Base-by-base conservation (phyloP, 64 coral and sea anemone species). In the Porites australiensis region DNA sequence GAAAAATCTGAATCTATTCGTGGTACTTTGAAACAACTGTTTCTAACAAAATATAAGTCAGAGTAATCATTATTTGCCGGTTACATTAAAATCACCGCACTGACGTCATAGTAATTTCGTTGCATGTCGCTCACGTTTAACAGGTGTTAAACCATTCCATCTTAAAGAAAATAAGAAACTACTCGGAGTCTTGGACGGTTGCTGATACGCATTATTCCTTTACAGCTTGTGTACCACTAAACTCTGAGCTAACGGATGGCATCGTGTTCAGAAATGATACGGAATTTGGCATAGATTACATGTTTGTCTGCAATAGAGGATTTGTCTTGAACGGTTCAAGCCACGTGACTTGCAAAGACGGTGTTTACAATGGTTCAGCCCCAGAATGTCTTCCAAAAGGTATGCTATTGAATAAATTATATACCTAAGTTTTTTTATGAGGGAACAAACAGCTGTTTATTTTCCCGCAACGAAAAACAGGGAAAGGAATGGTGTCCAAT, bases 301-400 rank as follows among this genome's bases (percentile, higher is more conserved):
- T 6, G 4, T 73, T 92, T 74, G 58, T 43, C 12, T 92, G 90
- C 70, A 54, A 49, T 43, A 22, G 59, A 27, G 90, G 69, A 3
- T 92, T 82, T 19, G 46, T 59, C 11, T 65, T 92, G 13, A 59
- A 92, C 47, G 90, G 90, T 21, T 84, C 79, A 9, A 74, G 37
- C 50, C 47, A 70, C 21, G 51, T 92, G 68, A 47, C 54, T 3
- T 92, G 90, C 19, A 44, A 76, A 68, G 90, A 85, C 67, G 90
- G 90, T 14, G 70, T 74, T 16, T 92, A 82, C n/a, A 86, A 67
- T 74, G 90, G 90, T 1, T 53, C 67, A 43, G 58, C 72, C 19
- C 90, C 90, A 70, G 86, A 83, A 7, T 91, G 89, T 50, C 18
- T 61, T 14, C 79, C 79, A 43, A 50, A 85, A 76, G 79, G 90